Conservation (phyloP, 2,797 vertebrate species). For the Galaxias olidus region DNA sequence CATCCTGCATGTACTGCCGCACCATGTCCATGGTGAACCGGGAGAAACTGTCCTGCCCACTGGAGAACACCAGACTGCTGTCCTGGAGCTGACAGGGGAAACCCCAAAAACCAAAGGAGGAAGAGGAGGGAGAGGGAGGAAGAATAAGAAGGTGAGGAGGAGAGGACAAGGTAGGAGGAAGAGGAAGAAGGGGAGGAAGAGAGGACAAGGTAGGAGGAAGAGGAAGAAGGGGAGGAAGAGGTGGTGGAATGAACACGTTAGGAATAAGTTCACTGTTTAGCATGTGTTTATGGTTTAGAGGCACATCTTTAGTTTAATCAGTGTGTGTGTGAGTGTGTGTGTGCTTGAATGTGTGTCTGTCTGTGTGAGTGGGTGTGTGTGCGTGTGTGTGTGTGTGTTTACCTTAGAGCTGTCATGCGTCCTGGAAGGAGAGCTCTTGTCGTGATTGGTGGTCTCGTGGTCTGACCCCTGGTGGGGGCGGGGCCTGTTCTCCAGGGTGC, state of each 20-base stretch:
- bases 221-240: not conserved
- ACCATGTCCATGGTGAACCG: conserved; percentile 99
- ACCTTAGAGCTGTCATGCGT: conserved; percentile 63
- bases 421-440: conserved; percentile 58
- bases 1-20: conserved; percentile 96
- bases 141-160: not conserved
- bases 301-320: no score
- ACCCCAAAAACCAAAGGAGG: not conserved
- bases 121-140: not conserved
- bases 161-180: not conserved
- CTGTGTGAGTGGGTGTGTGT: not conserved
- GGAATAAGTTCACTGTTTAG: no score
- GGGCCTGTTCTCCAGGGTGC: conserved; percentile 88
- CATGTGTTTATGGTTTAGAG: no score
- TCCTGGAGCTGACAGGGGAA: conserved; percentile 67
- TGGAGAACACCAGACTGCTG: conserved; percentile 85
- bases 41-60: conserved; percentile 92
- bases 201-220: not conserved
- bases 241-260: not conserved
- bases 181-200: not conserved
- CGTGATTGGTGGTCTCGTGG: conserved; percentile 78
- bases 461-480: conserved; percentile 85
- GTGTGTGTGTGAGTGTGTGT: no score
- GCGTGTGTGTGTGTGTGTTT: not conserved
- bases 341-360: not conserved